Conservation (phyloP, 1,140 invertebrate species). For the Meloidogyne exigua region DNA sequence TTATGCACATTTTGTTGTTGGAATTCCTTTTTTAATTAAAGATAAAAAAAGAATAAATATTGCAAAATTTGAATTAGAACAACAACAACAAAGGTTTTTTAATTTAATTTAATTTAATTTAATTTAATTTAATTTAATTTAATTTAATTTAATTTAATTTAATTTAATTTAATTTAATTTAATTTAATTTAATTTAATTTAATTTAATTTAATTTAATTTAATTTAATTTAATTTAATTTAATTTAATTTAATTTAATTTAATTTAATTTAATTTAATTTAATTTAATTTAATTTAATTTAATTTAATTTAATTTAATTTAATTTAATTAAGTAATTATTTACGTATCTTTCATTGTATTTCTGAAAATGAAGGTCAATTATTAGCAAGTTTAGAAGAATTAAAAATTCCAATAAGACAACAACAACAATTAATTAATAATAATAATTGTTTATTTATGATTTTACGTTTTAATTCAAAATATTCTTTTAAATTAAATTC, state of each 20-base stretch:
- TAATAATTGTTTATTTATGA: background rate
- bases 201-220: too few species aligned
- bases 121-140: too few species aligned
- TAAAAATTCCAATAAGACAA: background rate
- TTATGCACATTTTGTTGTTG: conserved; percentile 19
- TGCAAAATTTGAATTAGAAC: conserved; percentile 17
- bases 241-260: too few species aligned
- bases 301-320: too few species aligned
- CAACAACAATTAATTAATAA: background rate
- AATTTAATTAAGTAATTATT: too few species aligned
- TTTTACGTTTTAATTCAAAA: conserved; percentile 1
- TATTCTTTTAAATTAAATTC: background rate
- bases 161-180: too few species aligned
- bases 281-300: too few species aligned
- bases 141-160: too few species aligned
- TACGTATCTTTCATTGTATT: conserved; percentile 8
- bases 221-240: too few species aligned
- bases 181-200: too few species aligned
- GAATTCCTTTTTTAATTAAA: conserved; percentile 14
- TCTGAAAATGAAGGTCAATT: conserved; percentile 2
- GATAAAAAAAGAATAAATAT: conserved; percentile 14
- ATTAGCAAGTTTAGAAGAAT: conserved; percentile 15
- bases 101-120: too few species aligned
- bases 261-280: too few species aligned
- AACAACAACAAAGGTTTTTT: background rate